Percentiles rank a stretch among this genome's conserved stretches.
phyloP scores from a whole-genome alignment of 2,113 vertebrate species.

The Leucoraja erinaceus region DNA sequence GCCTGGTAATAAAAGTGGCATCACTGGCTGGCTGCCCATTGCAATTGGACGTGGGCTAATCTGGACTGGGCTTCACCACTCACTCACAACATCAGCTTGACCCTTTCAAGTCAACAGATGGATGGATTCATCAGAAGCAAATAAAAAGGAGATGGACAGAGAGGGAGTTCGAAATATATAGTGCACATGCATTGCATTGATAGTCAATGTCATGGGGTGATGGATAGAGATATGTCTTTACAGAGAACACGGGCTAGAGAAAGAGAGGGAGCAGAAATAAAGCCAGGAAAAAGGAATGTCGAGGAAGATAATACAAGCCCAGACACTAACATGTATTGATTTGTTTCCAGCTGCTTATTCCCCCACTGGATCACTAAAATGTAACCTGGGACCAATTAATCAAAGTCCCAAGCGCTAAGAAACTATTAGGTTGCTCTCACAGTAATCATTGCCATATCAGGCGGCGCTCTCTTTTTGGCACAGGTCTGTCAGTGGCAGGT shows the following conservation, averaged over 20 bases:
- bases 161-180: not conserved
- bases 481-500: not conserved
- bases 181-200: not conserved
- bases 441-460: not conserved
- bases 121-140: not conserved
- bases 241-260: not conserved
- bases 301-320: not conserved
- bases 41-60: no score
- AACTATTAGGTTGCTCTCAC: not conserved
- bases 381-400: not conserved
- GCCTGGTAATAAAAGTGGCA: not conserved
- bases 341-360: no score
- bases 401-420: not conserved
- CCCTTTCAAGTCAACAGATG: not conserved
- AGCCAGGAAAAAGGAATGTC: not conserved
- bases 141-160: no score
- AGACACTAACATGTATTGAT: not conserved
- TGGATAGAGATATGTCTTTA: not conserved
- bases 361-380: not conserved
- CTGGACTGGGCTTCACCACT: no score
- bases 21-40: no score
- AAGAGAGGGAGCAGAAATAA: not conserved
- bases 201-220: no score
- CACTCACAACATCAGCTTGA: not conserved
- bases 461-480: no score